These are phyloP conservation scores for Antechinus stuartii DNA, from an alignment of 2,113 vertebrate genomes.

Conservation along the genomic window DNA sequence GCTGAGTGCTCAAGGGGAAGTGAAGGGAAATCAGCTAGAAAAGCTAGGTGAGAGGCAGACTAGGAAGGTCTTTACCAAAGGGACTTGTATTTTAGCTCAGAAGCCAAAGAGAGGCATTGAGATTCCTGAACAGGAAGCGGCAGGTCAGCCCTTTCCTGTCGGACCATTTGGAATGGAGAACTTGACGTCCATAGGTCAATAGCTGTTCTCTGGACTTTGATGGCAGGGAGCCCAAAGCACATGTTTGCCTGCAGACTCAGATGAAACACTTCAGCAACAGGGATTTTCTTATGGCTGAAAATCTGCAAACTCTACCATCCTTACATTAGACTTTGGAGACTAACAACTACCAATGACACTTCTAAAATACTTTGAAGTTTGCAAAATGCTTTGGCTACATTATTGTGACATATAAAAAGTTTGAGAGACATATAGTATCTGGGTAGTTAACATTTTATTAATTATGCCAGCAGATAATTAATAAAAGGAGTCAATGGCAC, in stretches of 20 bases:
- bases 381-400: neutral
- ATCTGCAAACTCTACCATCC: constrained; percentile 31
- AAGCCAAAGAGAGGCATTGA: neutral
- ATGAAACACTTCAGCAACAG: constrained; percentile 32
- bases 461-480: neutral
- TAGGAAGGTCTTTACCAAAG: neutral
- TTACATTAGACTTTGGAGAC: constrained; percentile 9
- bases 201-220: constrained; percentile 39
- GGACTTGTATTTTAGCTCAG: neutral
- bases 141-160: constrained; percentile 26
- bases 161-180: constrained; percentile 47
- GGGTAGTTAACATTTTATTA: neutral
- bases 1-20: neutral
- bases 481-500: neutral
- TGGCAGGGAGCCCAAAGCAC: constrained; percentile 46
- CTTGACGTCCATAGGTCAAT: constrained; percentile 33
- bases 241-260: constrained; percentile 18
- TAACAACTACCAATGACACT: neutral
- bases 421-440: neutral
- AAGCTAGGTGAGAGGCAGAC: neutral
- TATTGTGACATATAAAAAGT: neutral
- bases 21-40: neutral
- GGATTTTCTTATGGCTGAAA: constrained; percentile 36
- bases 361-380: neutral
- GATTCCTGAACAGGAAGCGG: neutral